Conservation (phyloP, 2,888 invertebrate genomes). For the Lycophotia porphyrea region DNA sequence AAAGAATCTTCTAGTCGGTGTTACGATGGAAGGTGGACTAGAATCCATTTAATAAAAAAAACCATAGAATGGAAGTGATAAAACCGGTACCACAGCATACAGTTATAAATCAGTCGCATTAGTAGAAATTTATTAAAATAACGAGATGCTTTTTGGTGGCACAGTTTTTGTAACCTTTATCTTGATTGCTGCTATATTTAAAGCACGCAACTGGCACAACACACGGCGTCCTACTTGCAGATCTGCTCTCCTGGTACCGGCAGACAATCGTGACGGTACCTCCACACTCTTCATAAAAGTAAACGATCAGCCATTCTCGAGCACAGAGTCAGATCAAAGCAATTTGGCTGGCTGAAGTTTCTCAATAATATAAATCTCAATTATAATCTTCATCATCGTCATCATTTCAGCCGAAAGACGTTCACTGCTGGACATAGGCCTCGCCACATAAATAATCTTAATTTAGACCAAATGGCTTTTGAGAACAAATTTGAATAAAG, state of each 20-base stretch:
- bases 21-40: constrained; percentile 30
- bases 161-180: constrained; percentile 29
- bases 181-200: constrained; percentile 37
- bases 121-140: constrained; percentile 3
- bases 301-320: constrained; percentile 40
- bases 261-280: constrained; percentile 41
- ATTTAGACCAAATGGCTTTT: background rate
- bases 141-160: constrained; percentile 23
- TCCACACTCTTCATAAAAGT: constrained; percentile 49
- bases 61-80: constrained; percentile 19
- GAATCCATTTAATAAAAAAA: constrained; percentile 7
- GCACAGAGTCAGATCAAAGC: constrained; percentile 44
- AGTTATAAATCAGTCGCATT: constrained; percentile 17
- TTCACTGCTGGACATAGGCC: no score
- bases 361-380: constrained; percentile 38
- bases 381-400: no score
- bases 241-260: constrained; percentile 29
- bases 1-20: constrained; percentile 29
- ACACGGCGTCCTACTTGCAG: constrained; percentile 19
- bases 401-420: no score
- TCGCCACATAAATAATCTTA: no score
- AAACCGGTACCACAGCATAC: constrained; percentile 19
- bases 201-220: constrained; percentile 29
- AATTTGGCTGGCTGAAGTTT: constrained; percentile 30
- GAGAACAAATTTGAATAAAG: background rate